Conservation (phyloP, 2,113 vertebrate species). For the Triplophysa siluroides region DNA sequence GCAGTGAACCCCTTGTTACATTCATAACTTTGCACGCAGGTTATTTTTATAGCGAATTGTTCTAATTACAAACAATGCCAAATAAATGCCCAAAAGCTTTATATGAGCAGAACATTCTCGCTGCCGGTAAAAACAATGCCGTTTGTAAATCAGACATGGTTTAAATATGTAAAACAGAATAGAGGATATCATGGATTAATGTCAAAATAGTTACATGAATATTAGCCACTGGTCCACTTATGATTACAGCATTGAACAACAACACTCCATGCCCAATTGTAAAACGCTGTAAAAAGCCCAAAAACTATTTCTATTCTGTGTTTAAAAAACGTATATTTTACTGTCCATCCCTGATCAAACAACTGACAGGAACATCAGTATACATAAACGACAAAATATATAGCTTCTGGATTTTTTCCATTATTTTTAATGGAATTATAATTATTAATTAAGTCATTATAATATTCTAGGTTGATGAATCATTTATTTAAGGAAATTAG, state of each 20-base stretch:
- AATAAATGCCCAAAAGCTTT: background rate
- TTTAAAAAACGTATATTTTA: background rate
- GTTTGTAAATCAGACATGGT: background rate
- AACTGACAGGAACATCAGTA: background rate
- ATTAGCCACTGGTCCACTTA: background rate
- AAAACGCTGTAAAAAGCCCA: background rate
- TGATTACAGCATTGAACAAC: background rate
- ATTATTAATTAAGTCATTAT: no score
- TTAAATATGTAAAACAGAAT: background rate
- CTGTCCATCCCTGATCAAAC: background rate
- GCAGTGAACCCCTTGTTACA: no score
- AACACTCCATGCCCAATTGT: background rate
- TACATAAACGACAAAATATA: background rate
- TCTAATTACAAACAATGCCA: background rate
- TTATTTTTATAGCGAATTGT: no score
- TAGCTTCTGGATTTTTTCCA: no score
- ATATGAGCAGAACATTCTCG: background rate
- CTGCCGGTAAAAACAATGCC: background rate
- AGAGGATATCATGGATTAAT: background rate
- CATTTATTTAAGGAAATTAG: no score
- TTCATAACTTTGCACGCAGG: no score
- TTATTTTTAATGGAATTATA: no score
- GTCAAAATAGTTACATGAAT: background rate
- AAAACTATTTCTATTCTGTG: background rate
- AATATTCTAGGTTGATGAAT: no score